Conservation (phyloP, 2,888 invertebrate species). For the Agrilus biguttatus region DNA sequence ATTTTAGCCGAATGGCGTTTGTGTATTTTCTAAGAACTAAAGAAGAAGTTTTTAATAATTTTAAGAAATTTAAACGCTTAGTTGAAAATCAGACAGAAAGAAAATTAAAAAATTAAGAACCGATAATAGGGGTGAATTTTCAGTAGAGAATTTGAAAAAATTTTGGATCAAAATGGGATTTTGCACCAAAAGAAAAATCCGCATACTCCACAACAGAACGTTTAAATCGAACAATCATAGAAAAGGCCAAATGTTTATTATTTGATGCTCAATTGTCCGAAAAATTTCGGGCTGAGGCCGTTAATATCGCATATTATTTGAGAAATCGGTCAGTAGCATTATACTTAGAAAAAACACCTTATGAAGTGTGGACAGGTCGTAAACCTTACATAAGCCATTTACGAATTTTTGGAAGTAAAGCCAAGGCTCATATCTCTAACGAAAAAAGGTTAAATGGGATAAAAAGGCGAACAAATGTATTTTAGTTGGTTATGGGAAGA, state of each 20-base stretch:
- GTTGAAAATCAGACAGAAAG: conserved; percentile 9
- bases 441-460: conserved; percentile 17
- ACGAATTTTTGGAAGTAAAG: conserved; percentile 17
- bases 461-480: conserved; percentile 6
- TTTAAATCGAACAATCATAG: conserved; percentile 13
- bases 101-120: conserved; percentile 10
- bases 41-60: conserved; percentile 13
- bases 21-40: conserved; percentile 9
- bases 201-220: conserved; percentile 18
- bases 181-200: conserved; percentile 16
- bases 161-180: conserved; percentile 15
- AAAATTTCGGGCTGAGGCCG: conserved; percentile 16
- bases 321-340: no score
- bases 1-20: conserved; percentile 4
- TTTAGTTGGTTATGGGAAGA: conserved; percentile 8
- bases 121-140: conserved; percentile 12
- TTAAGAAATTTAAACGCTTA: conserved; percentile 14
- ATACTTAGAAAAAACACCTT: conserved; percentile 14
- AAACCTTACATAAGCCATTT: conserved; percentile 20
- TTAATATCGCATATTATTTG: conserved; percentile 1
- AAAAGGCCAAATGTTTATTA: conserved; percentile 14
- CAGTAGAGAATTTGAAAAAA: conserved; percentile 10
- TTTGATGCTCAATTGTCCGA: conserved; percentile 13
- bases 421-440: conserved; percentile 18
- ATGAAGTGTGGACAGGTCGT: conserved; percentile 17